Conservation (phyloP, 2,113 vertebrate genomes). For the Peromyscus maniculatus region DNA sequence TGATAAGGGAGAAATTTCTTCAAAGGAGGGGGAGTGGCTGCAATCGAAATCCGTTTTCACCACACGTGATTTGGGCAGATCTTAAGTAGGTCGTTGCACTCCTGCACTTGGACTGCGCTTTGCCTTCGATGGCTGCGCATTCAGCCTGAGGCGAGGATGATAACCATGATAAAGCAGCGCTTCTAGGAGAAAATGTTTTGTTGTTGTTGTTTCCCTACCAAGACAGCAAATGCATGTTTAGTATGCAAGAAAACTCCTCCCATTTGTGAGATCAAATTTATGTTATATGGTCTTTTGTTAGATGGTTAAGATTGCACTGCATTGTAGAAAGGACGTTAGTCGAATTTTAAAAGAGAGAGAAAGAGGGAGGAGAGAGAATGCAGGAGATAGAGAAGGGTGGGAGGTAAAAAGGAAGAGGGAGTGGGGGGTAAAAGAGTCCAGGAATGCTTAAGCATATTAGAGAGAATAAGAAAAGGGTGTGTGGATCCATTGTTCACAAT, state of each 20-base stretch:
- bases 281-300: conserved; percentile 44
- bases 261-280: conserved; percentile 47
- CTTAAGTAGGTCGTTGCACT: conserved; percentile 71
- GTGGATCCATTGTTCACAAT: neutral
- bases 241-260: conserved; percentile 60
- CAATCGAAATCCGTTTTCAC: conserved; percentile 61
- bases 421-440: neutral
- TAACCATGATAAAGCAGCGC: conserved; percentile 3
- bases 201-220: conserved; percentile 30
- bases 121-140: conserved; percentile 1
- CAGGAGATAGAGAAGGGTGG: neutral
- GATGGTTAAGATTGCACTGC: conserved; percentile 9
- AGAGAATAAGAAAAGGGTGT: neutral
- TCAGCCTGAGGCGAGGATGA: neutral
- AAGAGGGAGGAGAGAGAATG: neutral
- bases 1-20: neutral
- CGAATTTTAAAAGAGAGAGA: conserved; percentile 3
- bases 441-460: neutral
- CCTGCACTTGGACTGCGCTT: neutral
- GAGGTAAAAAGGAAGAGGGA: neutral
- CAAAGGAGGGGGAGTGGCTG: neutral
- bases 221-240: conserved; percentile 49
- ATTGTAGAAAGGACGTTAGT: conserved; percentile 7
- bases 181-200: conserved; percentile 54
- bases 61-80: conserved; percentile 1